phyloP scores from a whole-genome alignment of 2,888 invertebrate genomes.

The Hoplodrina blanda region DNA sequence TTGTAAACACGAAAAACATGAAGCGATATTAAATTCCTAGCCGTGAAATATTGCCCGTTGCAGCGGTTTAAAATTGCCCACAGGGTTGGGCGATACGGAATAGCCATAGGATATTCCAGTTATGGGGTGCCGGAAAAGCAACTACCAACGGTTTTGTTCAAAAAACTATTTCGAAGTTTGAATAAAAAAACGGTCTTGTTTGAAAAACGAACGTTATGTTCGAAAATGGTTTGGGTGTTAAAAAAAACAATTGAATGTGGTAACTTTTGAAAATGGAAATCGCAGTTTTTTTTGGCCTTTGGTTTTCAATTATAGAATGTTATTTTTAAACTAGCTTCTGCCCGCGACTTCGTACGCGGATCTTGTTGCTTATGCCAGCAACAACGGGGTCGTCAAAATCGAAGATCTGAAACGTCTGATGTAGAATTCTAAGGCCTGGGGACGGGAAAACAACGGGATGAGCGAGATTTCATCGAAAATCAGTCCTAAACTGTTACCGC shows the following conservation, averaged over 20 bases:
- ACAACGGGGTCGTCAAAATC: no score
- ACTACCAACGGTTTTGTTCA: constrained; percentile 5
- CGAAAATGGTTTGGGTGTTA: constrained; percentile 5
- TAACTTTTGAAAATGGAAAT: constrained; percentile 21
- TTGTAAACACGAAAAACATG: constrained; percentile 64
- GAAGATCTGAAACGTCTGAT: no score
- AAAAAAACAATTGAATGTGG: constrained; percentile 12
- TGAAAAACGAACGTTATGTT: constrained; percentile 8
- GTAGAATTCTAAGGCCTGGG: no score
- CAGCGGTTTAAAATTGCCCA: constrained; percentile 58
- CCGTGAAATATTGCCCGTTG: constrained; percentile 58
- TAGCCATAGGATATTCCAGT: constrained; percentile 21
- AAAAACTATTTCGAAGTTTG: neutral
- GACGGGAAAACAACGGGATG: no score
- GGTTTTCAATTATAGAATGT: neutral
- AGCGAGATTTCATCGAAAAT: no score
- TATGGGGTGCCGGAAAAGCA: constrained; percentile 9
- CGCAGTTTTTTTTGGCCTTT: neutral
- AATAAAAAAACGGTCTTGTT: constrained; percentile 15
- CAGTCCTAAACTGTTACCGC: no score
- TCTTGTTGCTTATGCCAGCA: no score
- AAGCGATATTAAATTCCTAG: constrained; percentile 63
- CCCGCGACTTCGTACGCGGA: no score
- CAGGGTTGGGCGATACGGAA: constrained; percentile 17
- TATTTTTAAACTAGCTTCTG: no score